Base-by-base conservation (phyloP, 2,888 invertebrate species). In the Melieria omissa region DNA sequence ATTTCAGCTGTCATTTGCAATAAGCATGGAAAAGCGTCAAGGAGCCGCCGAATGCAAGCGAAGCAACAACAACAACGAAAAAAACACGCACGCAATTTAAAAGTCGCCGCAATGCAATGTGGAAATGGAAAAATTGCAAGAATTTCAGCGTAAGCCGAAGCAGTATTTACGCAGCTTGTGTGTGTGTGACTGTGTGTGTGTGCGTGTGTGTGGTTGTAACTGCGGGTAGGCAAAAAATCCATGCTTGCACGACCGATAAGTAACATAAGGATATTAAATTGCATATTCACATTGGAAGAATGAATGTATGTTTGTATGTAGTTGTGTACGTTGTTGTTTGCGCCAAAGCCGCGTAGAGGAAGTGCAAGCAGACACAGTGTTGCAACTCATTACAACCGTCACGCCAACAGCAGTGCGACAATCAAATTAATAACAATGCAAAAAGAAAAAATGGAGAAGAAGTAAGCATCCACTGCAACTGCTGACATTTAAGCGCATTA, bases 401-500 rank as follows among this genome's bases (percentile, higher is more conserved):
- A 29, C 29, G 29, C 29, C 29, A 29, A 29, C 29, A 29, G 29
- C 29, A 29, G 29, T 3, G 52, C 52, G 14, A 52, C 14, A 14
- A 9, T 14, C 4, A 49, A 14, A 9, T 12, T 14, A 9, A 49
- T 49, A 49, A 10, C 49, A 52, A 14, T n/a, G 52, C 0, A 9
- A 14, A 9, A 52, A 5, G 7, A 14, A 6, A 52, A 4, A n/a
- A 52, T 52, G 52, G 4, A 52, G 52, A 1, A 52, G 52, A n/a
- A 52, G 52, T 5, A 4, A 52, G 6, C 4, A 52, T n/a, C 12
- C 14, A 8, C 52, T 5, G 0, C 52, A 52, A 14, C 52, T 52
- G 52, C 8, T 52, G 52, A 52, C 52, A 52, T 52, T 52, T 52
- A 52, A 52, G 52, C 52, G 52, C 52, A 52, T 52, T 52, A 52